Evolutionary conservation across 37 sponge, comb jelly and placozoan genomes (phyloP).

Genomic region (Petrosia ficiformis): DNA sequence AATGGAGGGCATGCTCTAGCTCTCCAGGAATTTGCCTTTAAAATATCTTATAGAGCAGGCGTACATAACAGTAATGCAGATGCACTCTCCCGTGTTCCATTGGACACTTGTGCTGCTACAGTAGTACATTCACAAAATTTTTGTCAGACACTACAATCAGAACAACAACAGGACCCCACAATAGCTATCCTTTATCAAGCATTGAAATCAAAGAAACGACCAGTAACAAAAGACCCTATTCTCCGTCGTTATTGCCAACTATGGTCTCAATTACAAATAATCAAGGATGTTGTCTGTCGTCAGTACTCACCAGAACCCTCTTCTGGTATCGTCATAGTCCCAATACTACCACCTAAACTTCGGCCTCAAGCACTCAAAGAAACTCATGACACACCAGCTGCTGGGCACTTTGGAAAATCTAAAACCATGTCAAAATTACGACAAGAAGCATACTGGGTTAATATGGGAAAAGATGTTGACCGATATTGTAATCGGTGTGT

Average conservation of each 20-base stretch:
- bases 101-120: too few relatives aligned
- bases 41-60: background rate
- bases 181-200: too few relatives aligned
- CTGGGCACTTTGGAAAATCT: background rate
- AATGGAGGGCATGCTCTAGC: background rate
- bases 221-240: too few relatives aligned
- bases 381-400: background rate
- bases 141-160: too few relatives aligned
- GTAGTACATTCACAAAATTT: too few relatives aligned
- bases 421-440: background rate
- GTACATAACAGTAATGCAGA: background rate
- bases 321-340: conserved; percentile 2
- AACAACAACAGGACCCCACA: too few relatives aligned
- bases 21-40: background rate
- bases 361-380: background rate
- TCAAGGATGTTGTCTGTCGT: background rate
- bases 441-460: background rate
- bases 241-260: too few relatives aligned
- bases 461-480: conserved; percentile 13
- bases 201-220: too few relatives aligned
- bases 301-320: conserved; percentile 15
- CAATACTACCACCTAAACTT: conserved; percentile 10
- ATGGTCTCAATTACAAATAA: background rate
- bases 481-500: conserved; percentile 23
- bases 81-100: background rate